phyloP scores from a whole-genome alignment of 2,113 vertebrate genomes.

The Archocentrus centrarchus region DNA sequence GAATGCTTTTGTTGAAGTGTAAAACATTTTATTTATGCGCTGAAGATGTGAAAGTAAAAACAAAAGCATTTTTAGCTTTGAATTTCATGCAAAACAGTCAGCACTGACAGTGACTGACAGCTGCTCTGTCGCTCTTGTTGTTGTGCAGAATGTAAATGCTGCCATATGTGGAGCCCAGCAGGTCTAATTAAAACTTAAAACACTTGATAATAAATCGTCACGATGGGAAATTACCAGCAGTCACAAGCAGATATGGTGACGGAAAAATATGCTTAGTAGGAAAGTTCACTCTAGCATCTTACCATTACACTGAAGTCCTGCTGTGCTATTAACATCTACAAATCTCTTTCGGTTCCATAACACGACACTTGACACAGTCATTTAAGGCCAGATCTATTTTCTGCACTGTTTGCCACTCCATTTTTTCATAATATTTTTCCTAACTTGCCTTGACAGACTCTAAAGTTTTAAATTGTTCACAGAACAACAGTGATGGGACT shows the following conservation, averaged over 20 bases:
- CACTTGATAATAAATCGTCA: slow-evolving; percentile 50
- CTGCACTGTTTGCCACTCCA: neutral
- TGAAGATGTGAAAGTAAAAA: slow-evolving; percentile 65
- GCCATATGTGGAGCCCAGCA: slow-evolving; percentile 46
- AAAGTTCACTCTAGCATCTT: slow-evolving; percentile 33
- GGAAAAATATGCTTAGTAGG: slow-evolving; percentile 33
- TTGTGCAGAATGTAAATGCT: slow-evolving; percentile 56
- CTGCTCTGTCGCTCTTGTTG: slow-evolving; percentile 22
- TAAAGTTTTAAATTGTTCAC: neutral
- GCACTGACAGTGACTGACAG: slow-evolving; percentile 42
- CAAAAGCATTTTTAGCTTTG: slow-evolving; percentile 12
- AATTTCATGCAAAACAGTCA: slow-evolving; percentile 4
- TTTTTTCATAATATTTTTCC: slow-evolving; percentile 4
- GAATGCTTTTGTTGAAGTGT: slow-evolving; percentile 60
- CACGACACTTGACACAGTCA: slow-evolving; percentile 5
- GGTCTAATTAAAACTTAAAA: slow-evolving; percentile 41
- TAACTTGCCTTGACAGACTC: slow-evolving; percentile 35
- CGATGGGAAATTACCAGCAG: slow-evolving; percentile 46
- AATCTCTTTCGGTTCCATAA: slow-evolving; percentile 31
- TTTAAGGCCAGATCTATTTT: slow-evolving; percentile 15
- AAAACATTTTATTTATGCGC: slow-evolving; percentile 48
- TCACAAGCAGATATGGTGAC: slow-evolving; percentile 27
- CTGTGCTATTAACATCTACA: slow-evolving; percentile 13
- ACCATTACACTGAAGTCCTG: slow-evolving; percentile 12
- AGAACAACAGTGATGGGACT: slow-evolving; percentile 25